Evolutionary conservation across 2,888 invertebrate genomes (phyloP), one percentile per base, ranked within the genome.

Genomic region (Drosophila meridiana): DNA sequence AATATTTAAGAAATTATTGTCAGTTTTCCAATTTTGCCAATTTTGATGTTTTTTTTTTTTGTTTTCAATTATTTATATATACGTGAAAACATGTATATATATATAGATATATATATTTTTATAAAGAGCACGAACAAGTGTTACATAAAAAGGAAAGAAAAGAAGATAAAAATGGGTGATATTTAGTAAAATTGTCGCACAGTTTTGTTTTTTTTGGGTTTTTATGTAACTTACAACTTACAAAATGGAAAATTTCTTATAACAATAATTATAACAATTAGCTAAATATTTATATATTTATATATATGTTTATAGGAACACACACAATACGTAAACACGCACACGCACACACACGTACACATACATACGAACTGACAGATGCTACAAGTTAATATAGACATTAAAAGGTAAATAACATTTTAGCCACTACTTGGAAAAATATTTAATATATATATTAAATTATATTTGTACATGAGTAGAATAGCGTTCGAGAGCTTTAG

Each of bases 141-240:
- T 86, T 86, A 86, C 89, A 86, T 86, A 88, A 89, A 82, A 83
- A 87, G 87, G 82, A 82, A 91, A 79, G 87, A 89, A 86, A 82
- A 83, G 82, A 83, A 87, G 90, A 90, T 77, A 90, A 87, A 91
- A 90, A 86, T 82, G 90, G 87, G 91, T 91, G 91, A 90, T 87
- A 89, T 90, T 91, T 90, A 87, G 91, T 91, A 90, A 88, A 89
- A 81, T 87, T 87, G 75, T 91, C 74, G 79, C 72, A 86, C 72
- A 88, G 75, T 77, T 73, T 63, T 68, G 58, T 69, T 61, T 71
- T 68, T 68, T 68, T 58, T 73, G 56, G 56, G 48, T 56, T 56
- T 62, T 68, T 78, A 64, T 78, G 73, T 75, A 87, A 89, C 85
- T 86, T 85, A 85, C 89, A 84, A 90, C 72, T 89, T 89, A 85